Base-by-base conservation (phyloP, 2,797 vertebrate species). In the Sciurus carolinensis region DNA sequence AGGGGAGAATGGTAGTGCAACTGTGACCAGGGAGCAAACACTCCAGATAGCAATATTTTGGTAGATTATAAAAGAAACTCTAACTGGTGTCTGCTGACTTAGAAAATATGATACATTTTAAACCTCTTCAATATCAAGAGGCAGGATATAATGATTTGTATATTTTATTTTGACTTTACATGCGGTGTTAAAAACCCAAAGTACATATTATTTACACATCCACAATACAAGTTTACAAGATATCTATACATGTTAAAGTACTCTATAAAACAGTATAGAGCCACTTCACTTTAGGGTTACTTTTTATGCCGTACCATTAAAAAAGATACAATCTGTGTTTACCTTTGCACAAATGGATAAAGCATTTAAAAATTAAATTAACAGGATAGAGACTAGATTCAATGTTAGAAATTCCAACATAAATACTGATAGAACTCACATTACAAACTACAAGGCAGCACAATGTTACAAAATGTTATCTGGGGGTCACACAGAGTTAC, bases 101-200 rank as follows among this genome's bases (percentile, higher is more conserved):
- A n/a, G 54, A 96, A 94, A 90, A 72, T 50, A 75, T 20, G 80
- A 54, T 18, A 44, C 1, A 1, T 44, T 82, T 47, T 22, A 80
- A 95, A 95, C 83, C 75, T 95, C 76, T 95, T 73, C 71, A 82
- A 79, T 42, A 86, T 77, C 87, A 96, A 93, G 62, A 97, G 72
- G 82, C 95, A 94, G 3, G 50, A 79, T 42, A 64, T 96, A 96
- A 96, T 96, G 93, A 98, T 97, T 98, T 98, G 98, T 99, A 99
- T 99, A 99, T 99, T 99, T 99, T 99, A 99, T 99, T 99, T 99
- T 99, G 99, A 99, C 99, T 99, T 99, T 99, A 99, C 99, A 99
- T 99, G 99, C 99, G 97, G 99, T 99, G 99, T 99, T 99, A 99
- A 99, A 99, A 99, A 99, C 99, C 99, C 99, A 99, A 99, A 99